A percentile compares a stretch with the other conserved stretches of the same genome.
Conservation (phyloP, 1,140 invertebrate genomes). For the Drosophila serrata region DNA sequence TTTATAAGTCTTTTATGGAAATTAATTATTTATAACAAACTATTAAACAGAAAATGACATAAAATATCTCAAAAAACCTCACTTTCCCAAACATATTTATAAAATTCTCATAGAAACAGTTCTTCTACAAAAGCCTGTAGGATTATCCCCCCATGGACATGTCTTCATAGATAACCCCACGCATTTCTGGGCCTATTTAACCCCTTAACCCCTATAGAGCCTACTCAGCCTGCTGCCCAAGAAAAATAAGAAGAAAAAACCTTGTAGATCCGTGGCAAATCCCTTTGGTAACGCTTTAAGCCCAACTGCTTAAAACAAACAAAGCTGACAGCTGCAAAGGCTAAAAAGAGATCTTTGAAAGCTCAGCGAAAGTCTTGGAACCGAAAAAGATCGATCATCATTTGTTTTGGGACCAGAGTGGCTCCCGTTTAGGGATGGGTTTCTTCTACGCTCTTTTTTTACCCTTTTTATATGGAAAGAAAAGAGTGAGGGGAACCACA, state of each 20-base stretch:
- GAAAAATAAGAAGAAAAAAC: conserved; percentile 67
- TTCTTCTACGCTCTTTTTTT: neutral
- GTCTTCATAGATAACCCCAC: neutral
- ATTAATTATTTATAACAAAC: neutral
- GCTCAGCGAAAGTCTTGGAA: conserved; percentile 62
- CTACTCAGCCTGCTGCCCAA: conserved; percentile 21
- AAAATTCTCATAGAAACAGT: neutral
- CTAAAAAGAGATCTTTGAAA: conserved; percentile 27
- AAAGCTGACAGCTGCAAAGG: conserved; percentile 77
- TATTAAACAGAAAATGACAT: no score
- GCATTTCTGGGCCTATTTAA: conserved; percentile 2
- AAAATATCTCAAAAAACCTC: neutral
- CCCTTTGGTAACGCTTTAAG: conserved; percentile 79
- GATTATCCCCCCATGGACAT: neutral
- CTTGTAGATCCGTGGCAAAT: conserved; percentile 79
- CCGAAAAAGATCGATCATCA: conserved; percentile 77
- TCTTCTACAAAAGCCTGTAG: neutral
- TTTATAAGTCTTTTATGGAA: no score
- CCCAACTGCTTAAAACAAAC: conserved; percentile 76
- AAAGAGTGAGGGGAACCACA: conserved; percentile 31
- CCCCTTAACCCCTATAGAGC: conserved; percentile 10
- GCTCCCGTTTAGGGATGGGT: conserved; percentile 71
- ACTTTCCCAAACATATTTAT: neutral
- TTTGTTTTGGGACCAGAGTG: conserved; percentile 72
- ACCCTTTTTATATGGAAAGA: neutral